Base-by-base conservation (phyloP, 2,888 invertebrate species). In the Nyleta sp. region DNA sequence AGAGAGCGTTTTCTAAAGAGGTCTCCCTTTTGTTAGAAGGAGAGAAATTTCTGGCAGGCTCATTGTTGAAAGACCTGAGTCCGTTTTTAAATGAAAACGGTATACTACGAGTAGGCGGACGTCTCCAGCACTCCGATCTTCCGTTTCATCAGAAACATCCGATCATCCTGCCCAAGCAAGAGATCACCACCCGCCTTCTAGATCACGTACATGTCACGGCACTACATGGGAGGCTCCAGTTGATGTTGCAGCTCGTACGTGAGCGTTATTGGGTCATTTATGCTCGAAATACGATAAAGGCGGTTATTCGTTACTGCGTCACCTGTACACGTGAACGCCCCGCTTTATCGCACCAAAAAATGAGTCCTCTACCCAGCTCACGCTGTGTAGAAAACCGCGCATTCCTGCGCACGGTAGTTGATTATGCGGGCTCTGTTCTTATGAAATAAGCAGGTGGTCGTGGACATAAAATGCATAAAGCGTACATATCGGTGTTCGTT, bases 381-480 rank as follows among this genome's bases (percentile, higher is more conserved):
- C 2, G 38, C 13, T n/a, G 13, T 15, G 1, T 4, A n/a, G 38
- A 2, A 10, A 5, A 5, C 11, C 15, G 18, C 8, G 13, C 22
- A 4, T 22, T 22, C n/a, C 22, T 42, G 2, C 42, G 2, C 18
- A 18, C 8, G 13, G 15, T 28, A 2, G 28, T 50, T 0, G 50
- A 50, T 50, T 50, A 50, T 15, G 50, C 31, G 1, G 50, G 50
- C 10, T 28, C 50, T 2, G 28, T 15, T 15, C 15, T 28, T 0
- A 28, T 31, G 2, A 28, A 10, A 2, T 17, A 22, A 3, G 6
- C 2, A 8, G 46, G 11, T 6, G 46, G 46, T 0, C 8, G 46
- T 5, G 46, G 46, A n/a, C 46, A 22, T 5, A 20, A 46, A n/a
- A 46, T 22, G n/a, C 46, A 46, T 2, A 46, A 46, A n/a, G 46